Conservation (phyloP, 2,888 invertebrate genomes). For the Augiades crinisus region DNA sequence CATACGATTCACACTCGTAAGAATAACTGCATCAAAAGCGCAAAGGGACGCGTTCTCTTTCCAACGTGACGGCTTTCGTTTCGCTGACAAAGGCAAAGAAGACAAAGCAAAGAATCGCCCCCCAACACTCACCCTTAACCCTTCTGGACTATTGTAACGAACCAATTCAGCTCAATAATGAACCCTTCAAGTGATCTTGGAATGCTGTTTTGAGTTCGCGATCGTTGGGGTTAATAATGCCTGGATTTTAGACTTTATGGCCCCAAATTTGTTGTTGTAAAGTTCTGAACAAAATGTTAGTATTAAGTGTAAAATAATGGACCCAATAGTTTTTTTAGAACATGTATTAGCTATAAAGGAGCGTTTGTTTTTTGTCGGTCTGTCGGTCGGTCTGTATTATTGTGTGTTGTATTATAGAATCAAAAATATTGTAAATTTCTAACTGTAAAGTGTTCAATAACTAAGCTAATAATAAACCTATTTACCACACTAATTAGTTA, state of each 20-base stretch:
- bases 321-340: no score
- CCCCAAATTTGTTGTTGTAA: neutral
- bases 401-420: no score
- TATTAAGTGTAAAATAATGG: no score
- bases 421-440: no score
- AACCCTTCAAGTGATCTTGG: slow-evolving; percentile 24
- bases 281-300: no score
- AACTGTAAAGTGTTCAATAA: no score
- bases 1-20: neutral
- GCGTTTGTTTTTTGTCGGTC: no score
- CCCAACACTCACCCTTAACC: slow-evolving; percentile 24
- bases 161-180: slow-evolving; percentile 24
- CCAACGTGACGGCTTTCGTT: slow-evolving; percentile 16
- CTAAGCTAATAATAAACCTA: no score
- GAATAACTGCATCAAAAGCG: slow-evolving; percentile 5
- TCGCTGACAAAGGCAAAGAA: slow-evolving; percentile 22
- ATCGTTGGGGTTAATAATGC: slow-evolving; percentile 18
- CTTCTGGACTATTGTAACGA: slow-evolving; percentile 26
- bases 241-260: neutral
- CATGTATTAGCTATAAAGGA: no score
- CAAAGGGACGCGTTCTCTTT: slow-evolving; percentile 9
- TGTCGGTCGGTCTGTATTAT: no score
- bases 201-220: slow-evolving; percentile 18
- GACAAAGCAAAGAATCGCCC: slow-evolving; percentile 21
- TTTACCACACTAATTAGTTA: no score